phyloP scores from a whole-genome alignment of 2,888 invertebrate species.

The Catocala sponsa region DNA sequence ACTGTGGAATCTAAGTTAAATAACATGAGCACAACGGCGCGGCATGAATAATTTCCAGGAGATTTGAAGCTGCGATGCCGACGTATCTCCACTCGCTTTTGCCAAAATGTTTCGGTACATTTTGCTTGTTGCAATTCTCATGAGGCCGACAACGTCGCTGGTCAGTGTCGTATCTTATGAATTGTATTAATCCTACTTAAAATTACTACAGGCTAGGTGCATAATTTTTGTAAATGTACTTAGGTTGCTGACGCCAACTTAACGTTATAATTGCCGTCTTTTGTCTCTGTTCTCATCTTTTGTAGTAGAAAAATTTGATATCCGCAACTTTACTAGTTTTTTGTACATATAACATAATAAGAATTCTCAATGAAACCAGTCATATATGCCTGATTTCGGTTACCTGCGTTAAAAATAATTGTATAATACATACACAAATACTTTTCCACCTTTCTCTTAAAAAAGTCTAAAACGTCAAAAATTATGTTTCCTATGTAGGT shows the following conservation, averaged over 20 bases:
- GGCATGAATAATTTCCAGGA: conserved; percentile 47
- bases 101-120: conserved; percentile 39
- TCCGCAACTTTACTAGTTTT: too few relatives aligned
- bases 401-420: too few relatives aligned
- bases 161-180: conserved; percentile 31
- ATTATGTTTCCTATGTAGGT: too few relatives aligned
- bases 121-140: conserved; percentile 40
- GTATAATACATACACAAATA: too few relatives aligned
- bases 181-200: conserved; percentile 24
- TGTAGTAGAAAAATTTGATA: too few relatives aligned
- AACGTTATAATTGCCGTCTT: too few relatives aligned
- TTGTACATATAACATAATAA: too few relatives aligned
- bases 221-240: not conserved
- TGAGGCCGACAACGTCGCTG: conserved; percentile 27
- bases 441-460: too few relatives aligned
- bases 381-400: too few relatives aligned
- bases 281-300: too few relatives aligned
- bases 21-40: conserved; percentile 41
- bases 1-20: conserved; percentile 46
- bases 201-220: conserved; percentile 15
- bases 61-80: conserved; percentile 43
- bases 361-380: too few relatives aligned
- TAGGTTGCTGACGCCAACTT: not conserved
- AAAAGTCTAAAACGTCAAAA: too few relatives aligned
- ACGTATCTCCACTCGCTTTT: conserved; percentile 45